Base-by-base conservation (phyloP, 2,888 invertebrate species). In the Aromia moschata region DNA sequence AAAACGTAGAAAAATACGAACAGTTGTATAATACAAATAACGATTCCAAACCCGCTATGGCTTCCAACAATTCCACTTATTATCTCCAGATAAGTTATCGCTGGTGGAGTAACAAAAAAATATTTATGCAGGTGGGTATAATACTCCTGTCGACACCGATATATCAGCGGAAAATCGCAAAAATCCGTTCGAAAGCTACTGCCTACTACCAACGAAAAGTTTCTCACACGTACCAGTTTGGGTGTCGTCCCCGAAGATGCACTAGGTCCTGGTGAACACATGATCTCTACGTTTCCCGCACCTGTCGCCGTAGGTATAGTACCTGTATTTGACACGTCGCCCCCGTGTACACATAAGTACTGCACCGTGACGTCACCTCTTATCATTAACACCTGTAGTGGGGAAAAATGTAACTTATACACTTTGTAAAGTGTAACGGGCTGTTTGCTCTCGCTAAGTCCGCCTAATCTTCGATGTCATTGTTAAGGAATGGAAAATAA, bases 301-400 rank as follows among this genome's bases (percentile, higher is more conserved):
- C 69, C 69, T 71, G 71, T 60, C 65, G 63, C 68, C 64, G 70
- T 71, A 70, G 72, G 72, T 69, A 74, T 72, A 71, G 65, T 70
- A 76, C 75, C 74, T 76, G 71, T 72, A 73, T 70, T 70, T 74
- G 75, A 76, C 76, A 76, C 76, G 76, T 76, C 70, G 71, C 64
- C 67, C 67, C 68, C 68, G 61, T 69, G n/a, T n/a, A 70, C 71
- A 68, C 74, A 76, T 77, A 76, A 77, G 74, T 74, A 75, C 73
- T 70, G 58, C 57, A 58, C 36, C 47, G 64, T 76, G 74, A 74
- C 75, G 76, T 74, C 74, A 75, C 63, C 46, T 65, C 68, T 76
- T 76, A 76, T 76, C 76, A 72, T 70, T 70, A 74, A 67, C 74
- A 76, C 74, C 75, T 76, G 72, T 70, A 72, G 72, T 73, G 73